These are phyloP conservation scores for Zonitis immaculata DNA, from an alignment of 2,888 invertebrate species.

Conservation along the genomic window DNA sequence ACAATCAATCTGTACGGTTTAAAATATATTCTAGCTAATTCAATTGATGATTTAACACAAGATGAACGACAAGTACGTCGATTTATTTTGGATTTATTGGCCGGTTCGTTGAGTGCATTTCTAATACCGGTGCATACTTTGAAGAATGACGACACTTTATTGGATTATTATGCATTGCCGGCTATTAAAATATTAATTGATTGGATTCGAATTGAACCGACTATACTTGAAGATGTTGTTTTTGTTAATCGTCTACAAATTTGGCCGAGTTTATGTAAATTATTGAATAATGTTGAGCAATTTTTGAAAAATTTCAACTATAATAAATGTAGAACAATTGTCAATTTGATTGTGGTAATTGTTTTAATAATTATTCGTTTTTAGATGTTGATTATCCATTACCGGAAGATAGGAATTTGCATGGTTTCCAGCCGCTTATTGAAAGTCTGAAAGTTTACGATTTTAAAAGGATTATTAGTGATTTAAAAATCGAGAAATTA, in stretches of 20 bases:
- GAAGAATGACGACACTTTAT: constrained; percentile 57
- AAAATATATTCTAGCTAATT: constrained; percentile 54
- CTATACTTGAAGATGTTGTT: constrained; percentile 52
- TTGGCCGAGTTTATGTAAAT: constrained; percentile 73
- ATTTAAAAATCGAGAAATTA: constrained; percentile 47
- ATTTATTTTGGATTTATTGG: constrained; percentile 59
- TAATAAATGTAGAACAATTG: constrained; percentile 51
- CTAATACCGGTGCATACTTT: constrained; percentile 66
- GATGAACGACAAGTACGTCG: constrained; percentile 57
- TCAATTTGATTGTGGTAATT: constrained; percentile 7
- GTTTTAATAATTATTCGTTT: too few species aligned
- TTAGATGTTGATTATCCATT: constrained; percentile 63
- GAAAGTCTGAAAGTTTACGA: constrained; percentile 55
- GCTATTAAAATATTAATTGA: constrained; percentile 73
- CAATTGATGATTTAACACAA: constrained; percentile 50
- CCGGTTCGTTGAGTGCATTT: constrained; percentile 63
- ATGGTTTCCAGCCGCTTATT: constrained; percentile 73
- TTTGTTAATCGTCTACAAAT: constrained; percentile 62
- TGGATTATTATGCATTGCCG: constrained; percentile 65
- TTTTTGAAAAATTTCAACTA: constrained; percentile 51
- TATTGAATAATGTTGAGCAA: constrained; percentile 63
- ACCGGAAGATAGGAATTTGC: constrained; percentile 73
- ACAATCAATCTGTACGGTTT: constrained; percentile 72
- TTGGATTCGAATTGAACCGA: constrained; percentile 61
- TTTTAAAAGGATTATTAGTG: constrained; percentile 49